These are phyloP conservation scores for Misgurnus mizolepis DNA, from an alignment of 2,113 vertebrate genomes.

Conservation along the genomic window DNA sequence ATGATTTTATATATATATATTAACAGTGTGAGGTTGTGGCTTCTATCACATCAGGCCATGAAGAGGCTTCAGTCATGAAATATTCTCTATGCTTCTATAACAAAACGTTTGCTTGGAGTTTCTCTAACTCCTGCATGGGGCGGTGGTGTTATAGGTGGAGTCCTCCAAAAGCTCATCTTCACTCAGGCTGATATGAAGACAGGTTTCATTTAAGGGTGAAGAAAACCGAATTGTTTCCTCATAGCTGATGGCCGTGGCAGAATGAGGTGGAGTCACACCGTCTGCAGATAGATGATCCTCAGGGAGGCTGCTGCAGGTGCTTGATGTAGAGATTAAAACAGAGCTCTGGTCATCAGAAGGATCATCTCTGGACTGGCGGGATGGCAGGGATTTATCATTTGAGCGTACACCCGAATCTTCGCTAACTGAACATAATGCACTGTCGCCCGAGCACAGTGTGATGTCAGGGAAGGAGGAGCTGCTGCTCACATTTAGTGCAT, in stretches of 20 bases:
- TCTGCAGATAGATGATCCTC: constrained; percentile 55
- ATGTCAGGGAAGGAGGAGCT: constrained; percentile 73
- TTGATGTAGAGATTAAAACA: constrained; percentile 67
- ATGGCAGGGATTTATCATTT: constrained; percentile 67
- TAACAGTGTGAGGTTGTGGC: neutral
- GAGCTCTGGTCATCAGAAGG: constrained; percentile 62
- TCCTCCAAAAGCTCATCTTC: constrained; percentile 80
- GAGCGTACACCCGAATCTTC: constrained; percentile 73
- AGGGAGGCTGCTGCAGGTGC: constrained; percentile 63
- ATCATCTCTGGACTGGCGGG: constrained; percentile 60
- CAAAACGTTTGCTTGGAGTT: neutral
- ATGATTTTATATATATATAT: neutral
- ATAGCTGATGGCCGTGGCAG: constrained; percentile 39
- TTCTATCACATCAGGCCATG: neutral
- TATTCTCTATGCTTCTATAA: neutral
- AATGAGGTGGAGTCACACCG: constrained; percentile 35
- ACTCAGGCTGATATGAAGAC: constrained; percentile 85
- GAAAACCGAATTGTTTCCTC: constrained; percentile 66
- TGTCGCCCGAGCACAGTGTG: constrained; percentile 68
- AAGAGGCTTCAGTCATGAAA: neutral
- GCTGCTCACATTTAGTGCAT: constrained; percentile 58
- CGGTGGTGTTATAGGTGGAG: constrained; percentile 60
- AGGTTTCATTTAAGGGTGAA: constrained; percentile 72
- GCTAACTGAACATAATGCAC: constrained; percentile 69
- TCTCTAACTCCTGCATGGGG: constrained; percentile 62